Base-by-base conservation (phyloP, 2,113 vertebrate species). In the Numida meleagris region DNA sequence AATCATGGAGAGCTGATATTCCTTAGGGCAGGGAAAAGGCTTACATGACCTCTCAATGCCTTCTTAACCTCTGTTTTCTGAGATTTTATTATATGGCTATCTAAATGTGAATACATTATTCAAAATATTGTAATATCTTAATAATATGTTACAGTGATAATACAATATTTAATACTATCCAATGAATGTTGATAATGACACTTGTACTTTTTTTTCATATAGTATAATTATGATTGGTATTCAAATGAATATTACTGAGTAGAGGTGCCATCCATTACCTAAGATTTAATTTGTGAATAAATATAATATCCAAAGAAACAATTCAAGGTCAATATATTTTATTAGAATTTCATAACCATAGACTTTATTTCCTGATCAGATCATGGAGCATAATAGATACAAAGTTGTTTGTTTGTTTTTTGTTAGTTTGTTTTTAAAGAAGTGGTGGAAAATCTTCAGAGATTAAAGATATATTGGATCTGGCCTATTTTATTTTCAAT, bases 71-170 rank as follows among this genome's bases (percentile, higher is more conserved):
- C 43, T 72, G 25, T 93, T 92, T 89, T 68, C 51, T 65, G 53
- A 72, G 16, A 40, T 87, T 82, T 40, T 89, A 6, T 79, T 82
- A 82, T 50, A 29, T 10, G 82, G 33, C 57, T 67, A 55, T 57
- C 57, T 51, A 92, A 72, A 92, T 84, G 63, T 86, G 43, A 93
- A 94, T 74, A 45, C 4, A 84, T 68, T 86, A 75, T 85, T 82
- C 7, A 90, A 90, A 92, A 84, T 87, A 23, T 63, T 88, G 4
- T 42, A 78, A 76, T 53, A 84, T 2, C 17, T 82, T 17, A 48
- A 21, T 70, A 89, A 82, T 73, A 89, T 66, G 84, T 93, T 84
- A 66, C 68, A 75, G 42, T 66, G 68, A 80, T 57, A 75, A 2
- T 68, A 48, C 95, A 88, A 78, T 55, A 43, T 12, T 68, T 90